These are phyloP conservation scores for Syngnathoides biaculeatus DNA, from an alignment of 2,113 vertebrate genomes.

Conservation along the genomic window DNA sequence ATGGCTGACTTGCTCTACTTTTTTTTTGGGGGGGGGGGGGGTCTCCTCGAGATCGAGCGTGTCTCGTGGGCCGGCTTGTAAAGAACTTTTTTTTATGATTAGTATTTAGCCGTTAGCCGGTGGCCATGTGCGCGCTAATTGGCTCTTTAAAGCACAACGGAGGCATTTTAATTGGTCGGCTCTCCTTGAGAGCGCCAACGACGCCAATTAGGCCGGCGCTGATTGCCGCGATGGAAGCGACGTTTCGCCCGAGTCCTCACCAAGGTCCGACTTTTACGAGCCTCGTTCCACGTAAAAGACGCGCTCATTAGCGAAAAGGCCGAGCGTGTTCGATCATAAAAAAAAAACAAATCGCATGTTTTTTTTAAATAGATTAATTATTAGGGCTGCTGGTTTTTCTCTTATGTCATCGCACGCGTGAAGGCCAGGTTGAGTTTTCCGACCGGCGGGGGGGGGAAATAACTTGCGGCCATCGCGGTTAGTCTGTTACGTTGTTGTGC, in stretches of 20 bases:
- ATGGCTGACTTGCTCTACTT: neutral
- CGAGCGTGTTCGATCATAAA: neutral
- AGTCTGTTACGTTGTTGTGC: neutral
- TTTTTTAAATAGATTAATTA: slow-evolving; percentile 31
- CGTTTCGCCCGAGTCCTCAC: slow-evolving; percentile 61
- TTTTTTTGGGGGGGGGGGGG: neutral
- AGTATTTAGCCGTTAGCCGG: slow-evolving; percentile 5
- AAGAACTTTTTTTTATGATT: neutral
- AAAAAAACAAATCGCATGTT: slow-evolving; percentile 21
- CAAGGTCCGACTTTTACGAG: slow-evolving; percentile 56
- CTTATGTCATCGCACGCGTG: neutral
- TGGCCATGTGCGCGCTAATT: slow-evolving; percentile 73
- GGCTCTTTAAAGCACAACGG: slow-evolving; percentile 75
- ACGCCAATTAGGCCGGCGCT: slow-evolving; percentile 75
- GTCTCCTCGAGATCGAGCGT: neutral
- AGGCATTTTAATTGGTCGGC: slow-evolving; percentile 73
- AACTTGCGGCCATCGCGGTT: neutral
- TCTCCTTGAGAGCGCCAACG: slow-evolving; percentile 69
- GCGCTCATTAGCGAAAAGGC: slow-evolving; percentile 46
- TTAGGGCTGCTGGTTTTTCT: slow-evolving; percentile 23
- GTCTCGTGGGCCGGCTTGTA: neutral
- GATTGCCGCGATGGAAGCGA: slow-evolving; percentile 71
- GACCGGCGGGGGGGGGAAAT: neutral
- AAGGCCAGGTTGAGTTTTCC: neutral
- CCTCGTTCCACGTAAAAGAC: slow-evolving; percentile 49